Evolutionary conservation across 1,140 invertebrate genomes (phyloP), one percentile per base, ranked within the genome.

Genomic region (Drosophila willistoni): DNA sequence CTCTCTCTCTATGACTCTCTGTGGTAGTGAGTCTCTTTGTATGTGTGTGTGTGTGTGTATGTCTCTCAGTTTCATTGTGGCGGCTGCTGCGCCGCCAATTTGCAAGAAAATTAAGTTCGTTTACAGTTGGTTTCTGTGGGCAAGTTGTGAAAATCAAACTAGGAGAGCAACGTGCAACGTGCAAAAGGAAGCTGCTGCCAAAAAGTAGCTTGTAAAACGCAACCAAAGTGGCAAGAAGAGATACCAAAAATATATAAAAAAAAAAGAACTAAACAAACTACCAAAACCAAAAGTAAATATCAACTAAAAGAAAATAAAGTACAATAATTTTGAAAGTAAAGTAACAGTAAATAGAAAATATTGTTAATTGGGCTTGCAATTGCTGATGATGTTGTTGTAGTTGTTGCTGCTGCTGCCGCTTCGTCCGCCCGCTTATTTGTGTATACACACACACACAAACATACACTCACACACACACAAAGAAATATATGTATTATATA

Each of bases 51-150:
- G 56, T 44, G 62, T 42, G 61, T 44, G 5, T 51, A 41, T 39
- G 55, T 71, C 81, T 74, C 77, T 67, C 64, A 55, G 56, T 57
- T 68, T 47, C 61, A 70, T 62, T 64, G 71, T 64, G 71, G 73
- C 59, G 68, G 80, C 76, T 78, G 81, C 83, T 79, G 79, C 83
- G 76, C 69, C 69, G 83, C 76, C 82, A 82, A 86, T 86, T 86
- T 82, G 83, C 79, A 76, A 86, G 83, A 73, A 86, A 87, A 87
- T 77, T 86, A 79, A 87, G 83, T 87, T 76, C 79, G 83, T 71
- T 81, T 83, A 80, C 81, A 79, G 72, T 81, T 77, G 65, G 73
- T 71, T 68, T 76, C 76, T 66, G 80, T 76, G 72, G 64, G 66
- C 71, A 81, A 87, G 76, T 86, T 82, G 82, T 86, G 83, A 74